Evolutionary conservation across 2,113 vertebrate species (phyloP).

Genomic region (Glaucidium brasilianum): DNA sequence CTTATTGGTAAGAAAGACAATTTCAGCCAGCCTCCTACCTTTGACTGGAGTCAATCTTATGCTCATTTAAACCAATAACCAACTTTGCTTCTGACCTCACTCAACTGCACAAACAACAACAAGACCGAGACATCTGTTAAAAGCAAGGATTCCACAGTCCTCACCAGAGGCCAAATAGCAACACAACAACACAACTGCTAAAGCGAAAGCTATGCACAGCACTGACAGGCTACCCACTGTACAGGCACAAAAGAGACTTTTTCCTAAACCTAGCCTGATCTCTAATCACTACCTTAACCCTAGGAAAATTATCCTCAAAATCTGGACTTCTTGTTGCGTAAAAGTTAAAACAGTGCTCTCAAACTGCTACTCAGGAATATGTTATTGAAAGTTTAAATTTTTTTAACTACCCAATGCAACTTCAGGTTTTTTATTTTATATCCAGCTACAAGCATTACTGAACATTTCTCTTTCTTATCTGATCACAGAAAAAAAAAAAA

Average conservation of each 20-base stretch:
- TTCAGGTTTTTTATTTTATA: not conserved
- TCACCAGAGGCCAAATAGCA: not conserved
- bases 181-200: not conserved
- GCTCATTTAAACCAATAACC: not conserved
- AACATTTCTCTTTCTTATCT: constrained; percentile 38
- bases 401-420: not conserved
- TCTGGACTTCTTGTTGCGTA: not conserved
- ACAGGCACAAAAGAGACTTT: not conserved
- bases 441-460: not conserved
- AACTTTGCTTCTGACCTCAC: not conserved
- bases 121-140: not conserved
- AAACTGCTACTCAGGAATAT: not conserved
- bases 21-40: not conserved
- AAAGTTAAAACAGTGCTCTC: not conserved
- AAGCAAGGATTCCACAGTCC: not conserved
- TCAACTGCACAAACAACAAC: not conserved
- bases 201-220: not conserved
- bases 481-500: not conserved
- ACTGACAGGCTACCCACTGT: not conserved
- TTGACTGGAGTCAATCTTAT: not conserved
- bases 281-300: not conserved
- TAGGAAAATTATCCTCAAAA: not conserved
- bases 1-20: not conserved
- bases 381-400: constrained; percentile 3
- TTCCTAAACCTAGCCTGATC: not conserved